Evolutionary conservation across 1,140 invertebrate species (phyloP).

Genomic region (Macrocentrus cingulum): DNA sequence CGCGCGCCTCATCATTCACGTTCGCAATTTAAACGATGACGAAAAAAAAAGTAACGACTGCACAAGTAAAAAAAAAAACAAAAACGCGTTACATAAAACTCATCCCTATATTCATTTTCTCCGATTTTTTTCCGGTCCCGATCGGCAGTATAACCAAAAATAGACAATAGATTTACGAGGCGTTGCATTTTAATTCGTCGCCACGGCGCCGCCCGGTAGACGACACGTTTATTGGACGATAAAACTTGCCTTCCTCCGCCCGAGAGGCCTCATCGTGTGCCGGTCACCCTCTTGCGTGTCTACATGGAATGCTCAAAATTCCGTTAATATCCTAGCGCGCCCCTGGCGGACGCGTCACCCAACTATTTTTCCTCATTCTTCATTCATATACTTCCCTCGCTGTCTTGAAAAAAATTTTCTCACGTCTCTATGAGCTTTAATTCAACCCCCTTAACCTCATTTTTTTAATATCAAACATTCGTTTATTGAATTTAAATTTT

Average conservation of each 20-base stretch:
- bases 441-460: no score
- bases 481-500: no score
- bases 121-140: no score
- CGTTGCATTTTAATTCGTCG: conserved; percentile 49
- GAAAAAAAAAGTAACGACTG: neutral
- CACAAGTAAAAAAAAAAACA: conserved; percentile 2
- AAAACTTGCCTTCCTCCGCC: conserved; percentile 42
- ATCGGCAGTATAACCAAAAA: conserved; percentile 27
- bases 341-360: conserved; percentile 30
- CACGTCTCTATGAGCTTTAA: no score
- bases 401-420: no score
- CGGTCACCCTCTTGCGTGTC: conserved; percentile 25
- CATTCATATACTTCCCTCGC: no score
- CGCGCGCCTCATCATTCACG: conserved; percentile 4
- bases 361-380: conserved; percentile 21
- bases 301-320: conserved; percentile 46
- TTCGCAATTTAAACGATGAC: conserved; percentile 6
- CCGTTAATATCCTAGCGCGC: conserved; percentile 40
- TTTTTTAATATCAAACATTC: no score
- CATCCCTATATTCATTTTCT: no score
- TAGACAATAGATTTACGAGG: conserved; percentile 44
- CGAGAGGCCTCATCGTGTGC: neutral
- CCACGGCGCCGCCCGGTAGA: conserved; percentile 37
- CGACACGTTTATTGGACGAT: conserved; percentile 53
- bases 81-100: conserved; percentile 2